Conservation (phyloP, 2,113 vertebrate species). For the Nesogale talazaci region DNA sequence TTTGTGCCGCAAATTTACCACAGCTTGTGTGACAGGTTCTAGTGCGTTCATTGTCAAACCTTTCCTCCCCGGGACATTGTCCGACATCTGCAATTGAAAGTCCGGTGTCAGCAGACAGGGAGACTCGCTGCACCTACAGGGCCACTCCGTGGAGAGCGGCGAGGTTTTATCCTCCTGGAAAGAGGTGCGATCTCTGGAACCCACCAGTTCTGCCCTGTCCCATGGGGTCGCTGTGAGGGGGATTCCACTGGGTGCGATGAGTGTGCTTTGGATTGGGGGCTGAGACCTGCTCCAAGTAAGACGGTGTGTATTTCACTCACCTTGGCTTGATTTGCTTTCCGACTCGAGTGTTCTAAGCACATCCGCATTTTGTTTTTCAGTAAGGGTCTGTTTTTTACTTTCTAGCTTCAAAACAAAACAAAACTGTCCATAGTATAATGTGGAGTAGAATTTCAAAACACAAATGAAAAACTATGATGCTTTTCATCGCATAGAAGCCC, state of each 20-base stretch:
- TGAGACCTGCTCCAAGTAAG: too few relatives aligned
- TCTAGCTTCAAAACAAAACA: neutral
- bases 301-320: neutral
- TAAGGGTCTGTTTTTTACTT: conserved; percentile 13
- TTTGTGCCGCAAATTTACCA: conserved; percentile 6
- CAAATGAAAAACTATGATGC: neutral
- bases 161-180: too few relatives aligned
- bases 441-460: neutral
- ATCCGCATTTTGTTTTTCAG: neutral
- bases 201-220: too few relatives aligned
- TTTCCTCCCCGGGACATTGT: neutral
- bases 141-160: neutral
- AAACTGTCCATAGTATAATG: neutral
- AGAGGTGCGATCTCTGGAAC: too few relatives aligned
- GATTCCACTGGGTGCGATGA: too few relatives aligned
- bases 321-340: neutral
- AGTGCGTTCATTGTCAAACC: conserved; percentile 13
- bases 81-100: neutral
- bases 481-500: neutral
- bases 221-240: too few relatives aligned
- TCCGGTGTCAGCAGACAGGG: neutral
- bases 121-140: neutral
- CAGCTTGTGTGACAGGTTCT: neutral
- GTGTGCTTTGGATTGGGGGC: too few relatives aligned
- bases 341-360: neutral